Conservation (phyloP, 1,140 invertebrate species). For the Drosophila nikananu region DNA sequence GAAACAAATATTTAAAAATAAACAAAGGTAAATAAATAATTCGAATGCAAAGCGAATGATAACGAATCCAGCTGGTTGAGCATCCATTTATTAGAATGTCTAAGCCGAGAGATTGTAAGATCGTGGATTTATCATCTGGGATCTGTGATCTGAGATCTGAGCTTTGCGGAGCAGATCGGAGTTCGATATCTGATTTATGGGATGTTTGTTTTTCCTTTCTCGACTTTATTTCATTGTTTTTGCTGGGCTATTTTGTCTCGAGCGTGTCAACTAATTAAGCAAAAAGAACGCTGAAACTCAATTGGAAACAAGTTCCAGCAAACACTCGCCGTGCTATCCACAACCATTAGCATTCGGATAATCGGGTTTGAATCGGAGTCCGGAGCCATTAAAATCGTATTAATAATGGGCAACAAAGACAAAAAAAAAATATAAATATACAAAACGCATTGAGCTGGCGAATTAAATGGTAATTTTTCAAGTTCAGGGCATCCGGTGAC, state of each 20-base stretch:
- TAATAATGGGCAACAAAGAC: constrained; percentile 40
- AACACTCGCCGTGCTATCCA: constrained; percentile 37
- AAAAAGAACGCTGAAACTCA: constrained; percentile 34
- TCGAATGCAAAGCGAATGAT: constrained; percentile 21
- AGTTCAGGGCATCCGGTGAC: constrained; percentile 73
- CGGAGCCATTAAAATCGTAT: constrained; percentile 47
- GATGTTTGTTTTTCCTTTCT: constrained; percentile 21
- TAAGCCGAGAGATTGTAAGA: constrained; percentile 23
- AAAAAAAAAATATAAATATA: constrained; percentile 22
- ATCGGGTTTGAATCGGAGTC: constrained; percentile 28
- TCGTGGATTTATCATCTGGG: constrained; percentile 8
- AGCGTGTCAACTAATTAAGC: constrained; percentile 65
- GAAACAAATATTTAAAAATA: constrained; percentile 45
- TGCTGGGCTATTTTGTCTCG: constrained; percentile 28
- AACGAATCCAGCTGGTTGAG: constrained; percentile 36
- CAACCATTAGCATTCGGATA: constrained; percentile 45
- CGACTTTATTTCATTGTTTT: not conserved
- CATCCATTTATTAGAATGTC: constrained; percentile 31
- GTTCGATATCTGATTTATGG: constrained; percentile 41
- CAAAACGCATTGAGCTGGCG: constrained; percentile 47
- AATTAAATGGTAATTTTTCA: constrained; percentile 72
- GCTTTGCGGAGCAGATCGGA: constrained; percentile 26
- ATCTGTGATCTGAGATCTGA: constrained; percentile 17
- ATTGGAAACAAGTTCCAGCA: constrained; percentile 64
- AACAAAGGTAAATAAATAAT: constrained; percentile 37